These are phyloP conservation scores for Tonatia bakeri DNA, from an alignment of 2,113 vertebrate species.

Conservation along the genomic window DNA sequence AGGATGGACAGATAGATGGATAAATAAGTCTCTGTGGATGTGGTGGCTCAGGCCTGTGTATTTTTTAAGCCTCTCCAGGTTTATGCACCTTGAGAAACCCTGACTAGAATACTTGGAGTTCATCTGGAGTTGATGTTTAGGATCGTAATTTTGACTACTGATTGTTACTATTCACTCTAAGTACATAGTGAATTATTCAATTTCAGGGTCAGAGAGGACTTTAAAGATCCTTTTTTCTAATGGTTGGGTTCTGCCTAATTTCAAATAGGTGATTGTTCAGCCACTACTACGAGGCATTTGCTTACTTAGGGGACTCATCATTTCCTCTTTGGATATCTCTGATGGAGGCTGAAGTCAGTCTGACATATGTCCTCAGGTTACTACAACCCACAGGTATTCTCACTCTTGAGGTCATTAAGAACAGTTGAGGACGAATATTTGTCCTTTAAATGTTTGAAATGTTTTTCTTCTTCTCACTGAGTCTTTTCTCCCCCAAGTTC, in stretches of 20 bases:
- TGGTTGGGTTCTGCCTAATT: not conserved
- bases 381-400: not conserved
- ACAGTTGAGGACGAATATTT: not conserved
- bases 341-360: not conserved
- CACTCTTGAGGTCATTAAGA: not conserved
- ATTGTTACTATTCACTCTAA: not conserved
- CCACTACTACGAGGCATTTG: not conserved
- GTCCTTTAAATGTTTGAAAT: conserved; percentile 9
- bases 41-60: not conserved
- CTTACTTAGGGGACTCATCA: not conserved
- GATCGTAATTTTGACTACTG: not conserved
- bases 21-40: not conserved
- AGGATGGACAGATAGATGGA: not conserved
- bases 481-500: not conserved
- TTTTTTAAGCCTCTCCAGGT: not conserved
- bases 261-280: not conserved
- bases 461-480: not conserved
- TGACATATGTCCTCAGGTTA: not conserved
- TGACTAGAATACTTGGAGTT: not conserved
- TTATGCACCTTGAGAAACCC: not conserved
- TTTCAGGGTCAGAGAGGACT: not conserved
- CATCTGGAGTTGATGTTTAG: not conserved
- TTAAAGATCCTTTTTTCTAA: not conserved
- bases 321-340: not conserved
- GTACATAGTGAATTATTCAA: not conserved